Percentiles rank a stretch among this genome's conserved stretches.
Evolutionary conservation across 1,140 invertebrate species (phyloP).

Genomic region (Apis cerana): DNA sequence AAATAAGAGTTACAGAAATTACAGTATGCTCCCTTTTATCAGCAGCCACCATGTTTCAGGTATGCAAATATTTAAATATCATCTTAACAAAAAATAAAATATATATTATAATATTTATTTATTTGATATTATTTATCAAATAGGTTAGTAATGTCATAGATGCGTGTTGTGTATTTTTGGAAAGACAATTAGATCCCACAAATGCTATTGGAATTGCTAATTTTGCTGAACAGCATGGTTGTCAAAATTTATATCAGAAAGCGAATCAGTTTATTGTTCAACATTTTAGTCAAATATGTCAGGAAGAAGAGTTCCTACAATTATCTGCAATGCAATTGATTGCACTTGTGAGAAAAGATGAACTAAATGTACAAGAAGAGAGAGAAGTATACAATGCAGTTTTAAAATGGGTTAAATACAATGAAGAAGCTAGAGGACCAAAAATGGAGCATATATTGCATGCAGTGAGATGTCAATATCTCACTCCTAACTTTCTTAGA

Average conservation of each 20-base stretch:
- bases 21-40: conserved; percentile 94
- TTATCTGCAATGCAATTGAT: conserved; percentile 90
- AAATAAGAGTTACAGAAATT: conserved; percentile 93
- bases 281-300: conserved; percentile 93
- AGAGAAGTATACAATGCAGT: conserved; percentile 95
- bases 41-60: conserved; percentile 96
- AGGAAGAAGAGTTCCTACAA: conserved; percentile 95
- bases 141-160: conserved; percentile 94
- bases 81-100: background rate
- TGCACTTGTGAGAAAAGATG: conserved; percentile 91
- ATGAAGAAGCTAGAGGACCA: conserved; percentile 90
- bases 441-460: conserved; percentile 94
- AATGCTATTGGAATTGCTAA: conserved; percentile 96
- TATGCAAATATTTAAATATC: conserved; percentile 72
- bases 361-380: conserved; percentile 94
- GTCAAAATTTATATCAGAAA: conserved; percentile 90
- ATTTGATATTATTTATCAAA: background rate
- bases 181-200: conserved; percentile 94
- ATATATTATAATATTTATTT: background rate
- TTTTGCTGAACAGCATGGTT: conserved; percentile 95
- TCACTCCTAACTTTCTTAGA: conserved; percentile 93
- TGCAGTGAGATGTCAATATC: conserved; percentile 93
- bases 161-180: conserved; percentile 94
- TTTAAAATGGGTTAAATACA: conserved; percentile 93
- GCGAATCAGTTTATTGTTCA: conserved; percentile 95